Conservation (phyloP, 37 sponge, comb jelly and placozoan genomes). For the Cliona cf. orientalis region DNA sequence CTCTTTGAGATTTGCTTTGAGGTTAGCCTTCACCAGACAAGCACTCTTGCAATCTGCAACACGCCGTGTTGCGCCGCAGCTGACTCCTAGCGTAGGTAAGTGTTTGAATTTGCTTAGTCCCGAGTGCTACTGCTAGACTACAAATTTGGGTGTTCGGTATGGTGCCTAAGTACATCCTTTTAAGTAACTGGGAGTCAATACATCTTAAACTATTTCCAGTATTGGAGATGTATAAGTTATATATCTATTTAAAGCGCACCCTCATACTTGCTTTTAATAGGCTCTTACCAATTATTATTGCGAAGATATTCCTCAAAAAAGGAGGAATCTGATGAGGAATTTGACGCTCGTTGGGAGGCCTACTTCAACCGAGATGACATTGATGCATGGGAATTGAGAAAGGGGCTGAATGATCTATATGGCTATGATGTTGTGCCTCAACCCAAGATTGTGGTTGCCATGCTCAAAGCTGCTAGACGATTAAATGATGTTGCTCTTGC, state of each 20-base stretch:
- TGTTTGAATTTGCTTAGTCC: too few relatives aligned
- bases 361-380: constrained; percentile 79
- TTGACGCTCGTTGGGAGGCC: constrained; percentile 83
- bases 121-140: too few relatives aligned
- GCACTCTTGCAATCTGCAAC: too few relatives aligned
- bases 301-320: constrained; percentile 23
- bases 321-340: constrained; percentile 73
- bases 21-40: too few relatives aligned
- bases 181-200: too few relatives aligned
- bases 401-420: constrained; percentile 89
- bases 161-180: too few relatives aligned
- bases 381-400: constrained; percentile 73
- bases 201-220: too few relatives aligned
- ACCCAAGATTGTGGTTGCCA: constrained; percentile 84
- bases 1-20: too few relatives aligned
- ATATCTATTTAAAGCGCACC: not conserved
- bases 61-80: too few relatives aligned
- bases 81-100: too few relatives aligned
- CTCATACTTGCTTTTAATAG: not conserved
- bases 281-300: not conserved
- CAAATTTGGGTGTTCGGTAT: too few relatives aligned
- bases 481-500: constrained; percentile 88
- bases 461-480: constrained; percentile 82
- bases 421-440: constrained; percentile 94
- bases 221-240: too few relatives aligned